Evolutionary conservation across 2,797 vertebrate genomes (phyloP), one percentile per base, ranked within the genome.

Genomic region (Pachyuromys duprasi): DNA sequence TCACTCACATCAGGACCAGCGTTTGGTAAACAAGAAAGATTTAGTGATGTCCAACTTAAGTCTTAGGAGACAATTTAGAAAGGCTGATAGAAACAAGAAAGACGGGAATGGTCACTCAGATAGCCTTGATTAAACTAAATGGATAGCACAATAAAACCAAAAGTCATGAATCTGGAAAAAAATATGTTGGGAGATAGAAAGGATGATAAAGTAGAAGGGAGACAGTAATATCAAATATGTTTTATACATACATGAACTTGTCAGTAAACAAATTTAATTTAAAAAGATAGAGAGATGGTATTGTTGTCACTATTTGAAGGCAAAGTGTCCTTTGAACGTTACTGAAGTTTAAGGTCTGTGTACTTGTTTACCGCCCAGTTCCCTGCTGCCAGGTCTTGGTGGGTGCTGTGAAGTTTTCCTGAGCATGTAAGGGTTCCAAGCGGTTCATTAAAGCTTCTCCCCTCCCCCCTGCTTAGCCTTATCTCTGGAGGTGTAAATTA

Each of bases 401-500:
- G 93, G 39, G 57, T 80, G 88, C 62, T 42, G 7, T 88, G 78
- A 90, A 75, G 92, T 95, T 96, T 89, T 18, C 89, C 69, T 53
- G 94, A 74, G 95, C 57, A 49, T 94, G 53, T 49, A 96, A 53
- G 92, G 89, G 72, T 63, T 75, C 91, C 75, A 39, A 96, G 20
- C 8, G 91, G 91, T 91, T 96, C 83, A 95, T 98, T 98, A 98
- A 95, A 96, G 72, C 72, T 97, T 97, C 95, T 93, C 91, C 67
- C 79, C 93, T 97, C 94, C 97, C 80, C 3, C 81, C 95, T 95
- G 82, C 63, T 97, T 95, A 79, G 90, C 70, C 95, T 91, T 90
- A 76, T 97, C 87, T 91, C 97, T 90, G 90, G 95, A 98, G 95
- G 93, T 96, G 95, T 96, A 98, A 98, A 98, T 98, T 96, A 97